A percentile compares a stretch with the other conserved stretches of the same genome.
Evolutionary conservation across 1,140 invertebrate species (phyloP).

Genomic region (Drosophila ficusphila): DNA sequence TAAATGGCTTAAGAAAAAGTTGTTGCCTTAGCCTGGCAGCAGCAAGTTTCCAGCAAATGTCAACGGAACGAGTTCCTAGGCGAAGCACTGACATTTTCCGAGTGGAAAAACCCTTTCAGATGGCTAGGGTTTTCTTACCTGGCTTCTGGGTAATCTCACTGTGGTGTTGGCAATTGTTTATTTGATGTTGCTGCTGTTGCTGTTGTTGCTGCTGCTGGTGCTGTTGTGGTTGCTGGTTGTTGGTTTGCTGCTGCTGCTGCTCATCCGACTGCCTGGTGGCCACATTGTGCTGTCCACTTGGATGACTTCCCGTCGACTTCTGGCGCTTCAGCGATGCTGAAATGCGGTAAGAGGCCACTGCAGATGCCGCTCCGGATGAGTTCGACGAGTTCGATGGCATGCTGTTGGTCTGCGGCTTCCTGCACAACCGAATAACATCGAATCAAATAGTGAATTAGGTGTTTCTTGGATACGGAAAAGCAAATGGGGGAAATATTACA

Average conservation of each 20-base stretch:
- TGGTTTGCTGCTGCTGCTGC: slow-evolving; percentile 46
- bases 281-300: slow-evolving; percentile 67
- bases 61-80: slow-evolving; percentile 6
- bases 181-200: slow-evolving; percentile 35
- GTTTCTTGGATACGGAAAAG: no score
- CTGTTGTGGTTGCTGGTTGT: slow-evolving; percentile 31
- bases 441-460: neutral
- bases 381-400: slow-evolving; percentile 68
- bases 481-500: no score
- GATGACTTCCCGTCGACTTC: slow-evolving; percentile 67
- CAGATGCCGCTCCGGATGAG: slow-evolving; percentile 17
- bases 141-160: slow-evolving; percentile 69
- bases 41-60: slow-evolving; percentile 10
- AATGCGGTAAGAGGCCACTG: slow-evolving; percentile 52
- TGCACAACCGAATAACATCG: neutral
- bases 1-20: slow-evolving; percentile 34
- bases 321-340: slow-evolving; percentile 67
- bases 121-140: slow-evolving; percentile 52
- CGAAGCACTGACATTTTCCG: slow-evolving; percentile 18
- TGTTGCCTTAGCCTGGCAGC: neutral
- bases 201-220: slow-evolving; percentile 51
- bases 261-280: slow-evolving; percentile 40
- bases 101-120: slow-evolving; percentile 16
- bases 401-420: slow-evolving; percentile 69
- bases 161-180: slow-evolving; percentile 56